phyloP scores from a whole-genome alignment of 2,113 vertebrate species.

The Maccullochella peelii region DNA sequence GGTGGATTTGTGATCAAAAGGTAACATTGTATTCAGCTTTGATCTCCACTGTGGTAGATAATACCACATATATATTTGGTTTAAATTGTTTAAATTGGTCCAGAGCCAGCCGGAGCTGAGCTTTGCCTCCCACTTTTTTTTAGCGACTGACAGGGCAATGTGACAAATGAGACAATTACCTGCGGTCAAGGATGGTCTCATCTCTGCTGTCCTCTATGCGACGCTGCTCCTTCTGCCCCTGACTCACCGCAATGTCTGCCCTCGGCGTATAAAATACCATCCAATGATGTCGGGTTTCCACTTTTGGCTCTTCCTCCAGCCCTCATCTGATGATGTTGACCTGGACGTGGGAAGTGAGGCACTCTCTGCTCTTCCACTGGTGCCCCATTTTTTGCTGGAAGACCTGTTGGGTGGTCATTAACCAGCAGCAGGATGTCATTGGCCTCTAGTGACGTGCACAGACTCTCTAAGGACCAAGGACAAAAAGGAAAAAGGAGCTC shows the following conservation, averaged over 20 bases:
- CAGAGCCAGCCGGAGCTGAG: background rate
- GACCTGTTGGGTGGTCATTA: slow-evolving; percentile 26
- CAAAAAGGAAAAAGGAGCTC: background rate
- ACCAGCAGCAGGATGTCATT: slow-evolving; percentile 13
- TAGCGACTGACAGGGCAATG: background rate
- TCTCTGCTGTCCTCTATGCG: slow-evolving; percentile 18
- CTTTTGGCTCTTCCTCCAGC: slow-evolving; percentile 10
- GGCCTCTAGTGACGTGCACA: slow-evolving; percentile 14
- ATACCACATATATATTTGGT: background rate
- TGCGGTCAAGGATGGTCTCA: slow-evolving; percentile 31
- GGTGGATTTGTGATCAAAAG: background rate
- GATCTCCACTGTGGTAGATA: background rate
- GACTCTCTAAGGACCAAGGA: slow-evolving; percentile 16
- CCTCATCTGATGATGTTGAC: slow-evolving; percentile 23
- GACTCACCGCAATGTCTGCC: slow-evolving; percentile 21
- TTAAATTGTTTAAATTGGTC: background rate
- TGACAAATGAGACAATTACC: slow-evolving; percentile 54
- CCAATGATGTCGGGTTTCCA: slow-evolving; percentile 13
- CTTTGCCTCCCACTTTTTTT: slow-evolving; percentile 1
- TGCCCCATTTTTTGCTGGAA: background rate
- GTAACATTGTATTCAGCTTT: background rate
- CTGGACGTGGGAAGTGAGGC: slow-evolving; percentile 5
- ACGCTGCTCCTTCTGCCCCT: slow-evolving; percentile 1
- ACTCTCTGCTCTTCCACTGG: slow-evolving; percentile 7
- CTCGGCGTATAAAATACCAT: slow-evolving; percentile 1